Evolutionary conservation across 1,140 invertebrate genomes (phyloP).

Genomic region (Drosophila lacteicornis): DNA sequence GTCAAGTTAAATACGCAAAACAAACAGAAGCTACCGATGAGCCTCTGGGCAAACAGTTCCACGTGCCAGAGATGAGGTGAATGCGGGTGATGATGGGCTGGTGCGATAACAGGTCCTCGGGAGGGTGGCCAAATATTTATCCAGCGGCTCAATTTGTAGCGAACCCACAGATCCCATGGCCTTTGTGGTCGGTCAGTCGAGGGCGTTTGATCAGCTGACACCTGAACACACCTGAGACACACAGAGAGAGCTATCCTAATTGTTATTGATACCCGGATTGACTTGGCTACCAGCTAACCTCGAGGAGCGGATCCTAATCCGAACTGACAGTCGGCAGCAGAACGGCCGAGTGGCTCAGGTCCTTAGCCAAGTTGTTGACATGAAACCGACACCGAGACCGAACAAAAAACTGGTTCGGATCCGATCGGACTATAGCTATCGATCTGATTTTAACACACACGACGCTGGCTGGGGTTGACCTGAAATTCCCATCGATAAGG

Average conservation of each 20-base stretch:
- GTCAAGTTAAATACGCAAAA: conserved; percentile 60
- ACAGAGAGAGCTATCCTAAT: conserved; percentile 23
- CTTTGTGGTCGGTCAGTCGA: conserved; percentile 61
- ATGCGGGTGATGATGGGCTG: conserved; percentile 42
- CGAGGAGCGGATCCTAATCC: conserved; percentile 58
- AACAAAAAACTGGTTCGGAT: conserved; percentile 57
- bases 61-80: conserved; percentile 56
- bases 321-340: conserved; percentile 73
- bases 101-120: conserved; percentile 66
- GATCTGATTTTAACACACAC: conserved; percentile 79
- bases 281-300: conserved; percentile 42
- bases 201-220: conserved; percentile 72
- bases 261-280: conserved; percentile 38
- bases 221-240: conserved; percentile 63
- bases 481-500: conserved; percentile 72
- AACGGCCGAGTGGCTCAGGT: conserved; percentile 54
- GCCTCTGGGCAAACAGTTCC: conserved; percentile 55
- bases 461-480: conserved; percentile 52
- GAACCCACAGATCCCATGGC: conserved; percentile 32
- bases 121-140: conserved; percentile 43
- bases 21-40: conserved; percentile 59
- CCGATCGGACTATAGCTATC: conserved; percentile 60
- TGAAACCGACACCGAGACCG: conserved; percentile 58
- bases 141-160: conserved; percentile 48
- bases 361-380: conserved; percentile 65